Base-by-base conservation (phyloP, 2,888 invertebrate species). In the Dilophus febrilis region DNA sequence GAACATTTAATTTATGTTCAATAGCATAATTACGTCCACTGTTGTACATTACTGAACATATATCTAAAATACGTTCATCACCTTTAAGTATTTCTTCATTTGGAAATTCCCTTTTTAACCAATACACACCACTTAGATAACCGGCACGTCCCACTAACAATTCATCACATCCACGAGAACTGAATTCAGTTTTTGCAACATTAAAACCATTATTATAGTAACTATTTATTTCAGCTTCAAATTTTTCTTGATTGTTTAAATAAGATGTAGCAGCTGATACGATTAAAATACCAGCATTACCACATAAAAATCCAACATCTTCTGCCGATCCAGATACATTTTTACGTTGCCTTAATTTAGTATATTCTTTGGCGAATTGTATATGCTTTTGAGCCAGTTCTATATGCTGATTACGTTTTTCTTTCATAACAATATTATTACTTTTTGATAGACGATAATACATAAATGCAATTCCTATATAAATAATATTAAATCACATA, bases 101-200 rank as follows among this genome's bases (percentile, higher is more conserved):
- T 5, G 50, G 49, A 34, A 63, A 42, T 1, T 57, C 49, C 42
- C 59, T 54, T 47, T 67, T 66, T 26, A 90, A 56, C 77, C 83
- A 83, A 22, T 84, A 56, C 5, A 77, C 73, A 5, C 85, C 87
- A 47, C 77, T 75, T 1, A 90, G 56, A 51, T 80, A 88, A 0
- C 88, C 90, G 33, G 87, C 77, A 45, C 88, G 68, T 0, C 90
- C 90, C 14, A 34, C 34, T 51, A 90, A 77, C 17, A 86, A 64
- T 57, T 90, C 90, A 59, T 90, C 87, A 27, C 81, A 79, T 14
- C 80, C 81, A 51, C 71, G 70, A 51, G 68, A 67, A 11, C 74
- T 60, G 50, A 76, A 78, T 46, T 64, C 56, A 37, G 58, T 50
- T 38, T 48, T 67, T 66, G 50, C 71, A 71, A 56, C 51, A 4